These are phyloP conservation scores for Cyphomyrus discorhynchus DNA, from an alignment of 2,113 vertebrate genomes.

Conservation along the genomic window DNA sequence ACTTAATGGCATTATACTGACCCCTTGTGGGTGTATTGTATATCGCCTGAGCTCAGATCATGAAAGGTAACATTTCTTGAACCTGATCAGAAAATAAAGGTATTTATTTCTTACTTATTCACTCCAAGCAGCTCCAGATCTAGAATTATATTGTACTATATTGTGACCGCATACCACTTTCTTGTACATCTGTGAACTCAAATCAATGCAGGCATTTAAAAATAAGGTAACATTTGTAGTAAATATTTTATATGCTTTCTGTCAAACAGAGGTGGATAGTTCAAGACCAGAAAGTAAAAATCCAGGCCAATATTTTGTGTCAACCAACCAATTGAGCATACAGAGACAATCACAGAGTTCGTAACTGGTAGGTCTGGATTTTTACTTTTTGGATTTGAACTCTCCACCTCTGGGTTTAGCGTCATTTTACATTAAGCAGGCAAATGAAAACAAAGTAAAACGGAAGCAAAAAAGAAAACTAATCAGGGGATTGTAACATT, in stretches of 20 bases:
- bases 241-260: neutral
- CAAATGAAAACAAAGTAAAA: neutral
- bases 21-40: slow-evolving; percentile 5
- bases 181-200: neutral
- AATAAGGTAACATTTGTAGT: neutral
- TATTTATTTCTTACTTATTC: neutral
- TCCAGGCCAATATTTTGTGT: neutral
- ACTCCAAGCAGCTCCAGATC: neutral
- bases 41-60: neutral
- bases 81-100: neutral
- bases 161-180: neutral
- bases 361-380: neutral
- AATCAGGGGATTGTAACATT: neutral
- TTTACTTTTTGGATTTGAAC: neutral
- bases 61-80: neutral
- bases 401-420: neutral
- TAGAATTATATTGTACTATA: neutral
- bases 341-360: neutral
- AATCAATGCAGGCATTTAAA: neutral
- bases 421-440: neutral
- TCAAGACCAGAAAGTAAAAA: neutral
- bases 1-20: slow-evolving; percentile 7
- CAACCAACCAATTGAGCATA: neutral
- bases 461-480: neutral
- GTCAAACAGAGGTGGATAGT: neutral